Base-by-base conservation (phyloP, 1,140 invertebrate genomes). In the Anastrepha obliqua region DNA sequence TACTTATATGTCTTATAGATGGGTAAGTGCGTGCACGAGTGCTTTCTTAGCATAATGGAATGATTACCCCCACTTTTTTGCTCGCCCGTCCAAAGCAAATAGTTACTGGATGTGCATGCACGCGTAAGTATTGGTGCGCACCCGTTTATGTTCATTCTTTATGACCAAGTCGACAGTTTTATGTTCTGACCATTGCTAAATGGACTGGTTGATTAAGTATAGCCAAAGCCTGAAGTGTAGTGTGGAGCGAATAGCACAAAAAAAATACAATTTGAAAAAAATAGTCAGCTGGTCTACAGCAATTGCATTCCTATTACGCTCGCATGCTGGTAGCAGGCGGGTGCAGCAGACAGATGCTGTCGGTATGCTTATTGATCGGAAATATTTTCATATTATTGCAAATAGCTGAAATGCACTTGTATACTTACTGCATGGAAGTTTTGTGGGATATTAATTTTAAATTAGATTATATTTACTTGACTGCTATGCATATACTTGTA, bases 161-260 rank as follows among this genome's bases (percentile, higher is more conserved):
- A 78, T n/a, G 3, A 55, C 39, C 9, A 7, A 20, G 47, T 78
- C 51, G 74, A 78, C 74, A 55, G 44, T 78, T 78, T 78, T 78
- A 78, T 78, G 6, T 9, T 20, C 74, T 51, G 74, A 20, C 17
- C 74, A 78, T 44, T 51, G 7, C 74, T 20, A 20, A 20, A 51
- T 67, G 6, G 29, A 4, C n/a, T 9, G 0, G n/a, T 67, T 29
- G 29, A 67, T 67, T 20, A 67, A 67, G 29, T 67, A n/a, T n/a
- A n/a, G 64, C n/a, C 8, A 67, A 39, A 13, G 17, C 17, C 8
- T n/a, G 5, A 20, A n/a, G 17, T 55, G 13, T 3, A 8, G 1
- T 20, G 6, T 51, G 8, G 15, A 78, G 47, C 51, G n/a, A 67
- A 67, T 67, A 9, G 64, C 64, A 20, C 29, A 29, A 29, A 29